Evolutionary conservation across 1,140 invertebrate genomes (phyloP).

Genomic region (Nixonia krombeini): DNA sequence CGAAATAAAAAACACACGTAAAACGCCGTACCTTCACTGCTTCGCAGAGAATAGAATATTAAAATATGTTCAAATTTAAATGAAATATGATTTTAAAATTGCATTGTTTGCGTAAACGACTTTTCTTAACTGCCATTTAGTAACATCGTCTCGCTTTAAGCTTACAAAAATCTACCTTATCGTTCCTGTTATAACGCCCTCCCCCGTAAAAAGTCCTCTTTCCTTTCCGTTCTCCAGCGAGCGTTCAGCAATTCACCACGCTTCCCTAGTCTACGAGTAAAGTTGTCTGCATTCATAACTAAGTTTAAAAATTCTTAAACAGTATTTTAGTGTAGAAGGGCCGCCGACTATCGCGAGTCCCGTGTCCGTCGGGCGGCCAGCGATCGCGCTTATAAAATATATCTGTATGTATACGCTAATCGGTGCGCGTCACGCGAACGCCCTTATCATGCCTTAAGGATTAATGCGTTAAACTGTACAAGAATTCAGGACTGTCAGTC

Average conservation of each 20-base stretch:
- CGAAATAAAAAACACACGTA: too few relatives aligned
- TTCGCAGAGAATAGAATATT: too few relatives aligned
- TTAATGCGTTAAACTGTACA: too few relatives aligned
- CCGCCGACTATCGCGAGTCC: conserved; percentile 34
- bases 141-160: too few relatives aligned
- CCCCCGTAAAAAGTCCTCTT: not conserved
- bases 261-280: conserved; percentile 20
- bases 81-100: too few relatives aligned
- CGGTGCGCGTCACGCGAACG: too few relatives aligned
- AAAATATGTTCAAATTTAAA: too few relatives aligned
- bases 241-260: not conserved
- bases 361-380: conserved; percentile 39
- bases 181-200: too few relatives aligned
- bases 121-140: not conserved
- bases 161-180: not conserved
- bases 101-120: too few relatives aligned
- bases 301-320: conserved; percentile 61
- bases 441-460: too few relatives aligned
- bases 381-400: conserved; percentile 62
- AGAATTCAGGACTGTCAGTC: conserved; percentile 58
- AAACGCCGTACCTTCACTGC: too few relatives aligned
- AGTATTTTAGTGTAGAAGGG: conserved; percentile 53
- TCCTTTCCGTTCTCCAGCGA: not conserved
- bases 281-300: conserved; percentile 27
- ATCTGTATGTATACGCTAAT: conserved; percentile 55